These are phyloP conservation scores for Phrynocephalus forsythii DNA, from an alignment of 2,797 vertebrate genomes.

Conservation along the genomic window DNA sequence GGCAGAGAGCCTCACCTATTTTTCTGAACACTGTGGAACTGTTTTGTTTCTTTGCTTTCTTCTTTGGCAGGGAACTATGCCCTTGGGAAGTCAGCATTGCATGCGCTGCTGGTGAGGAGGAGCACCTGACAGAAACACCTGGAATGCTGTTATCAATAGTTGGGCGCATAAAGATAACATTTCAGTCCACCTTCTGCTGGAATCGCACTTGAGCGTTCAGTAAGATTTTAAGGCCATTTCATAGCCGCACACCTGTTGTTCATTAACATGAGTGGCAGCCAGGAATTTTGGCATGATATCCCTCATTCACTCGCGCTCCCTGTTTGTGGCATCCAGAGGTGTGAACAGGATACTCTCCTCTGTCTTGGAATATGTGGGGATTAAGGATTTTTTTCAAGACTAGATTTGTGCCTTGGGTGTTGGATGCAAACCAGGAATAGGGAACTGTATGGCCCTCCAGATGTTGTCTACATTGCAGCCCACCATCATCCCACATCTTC, in stretches of 20 bases:
- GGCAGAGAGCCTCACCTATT: fast-evolving
- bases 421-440: too few relatives aligned
- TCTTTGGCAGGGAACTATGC: background rate
- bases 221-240: background rate
- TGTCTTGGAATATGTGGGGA: background rate
- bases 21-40: fast-evolving
- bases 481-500: too few relatives aligned
- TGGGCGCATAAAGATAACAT: background rate
- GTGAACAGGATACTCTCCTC: background rate
- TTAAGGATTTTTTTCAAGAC: too few relatives aligned
- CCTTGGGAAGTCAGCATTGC: background rate
- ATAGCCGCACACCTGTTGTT: background rate
- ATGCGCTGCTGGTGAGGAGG: background rate
- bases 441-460: too few relatives aligned
- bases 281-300: background rate
- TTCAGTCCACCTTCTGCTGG: background rate
- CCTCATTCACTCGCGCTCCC: background rate
- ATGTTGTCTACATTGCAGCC: too few relatives aligned
- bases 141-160: background rate
- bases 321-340: background rate
- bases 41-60: background rate
- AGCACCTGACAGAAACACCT: background rate
- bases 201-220: background rate
- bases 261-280: background rate
- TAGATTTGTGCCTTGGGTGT: too few relatives aligned